A percentile compares a stretch with the other conserved stretches of the same genome.
These are phyloP conservation scores for Philhelius pedissequus DNA, from an alignment of 2,888 invertebrate genomes.

Conservation along the genomic window DNA sequence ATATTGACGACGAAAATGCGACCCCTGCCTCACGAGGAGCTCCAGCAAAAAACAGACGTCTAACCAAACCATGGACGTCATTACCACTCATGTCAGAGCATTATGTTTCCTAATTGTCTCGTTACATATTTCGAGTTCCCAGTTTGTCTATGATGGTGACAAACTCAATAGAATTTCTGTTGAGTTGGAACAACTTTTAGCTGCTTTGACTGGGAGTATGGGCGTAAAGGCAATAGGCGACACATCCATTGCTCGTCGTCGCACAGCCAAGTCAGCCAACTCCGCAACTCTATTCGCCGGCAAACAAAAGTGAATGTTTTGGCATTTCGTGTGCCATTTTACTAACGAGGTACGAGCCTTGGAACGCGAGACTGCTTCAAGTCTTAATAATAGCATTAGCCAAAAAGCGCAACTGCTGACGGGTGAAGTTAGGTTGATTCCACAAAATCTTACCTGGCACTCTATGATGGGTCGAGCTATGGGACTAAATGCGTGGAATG, in stretches of 20 bases:
- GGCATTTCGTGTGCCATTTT: constrained; percentile 58
- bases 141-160: constrained; percentile 57
- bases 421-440: neutral
- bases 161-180: constrained; percentile 57
- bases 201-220: constrained; percentile 18
- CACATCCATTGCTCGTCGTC: neutral
- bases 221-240: constrained; percentile 51
- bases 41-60: constrained; percentile 36
- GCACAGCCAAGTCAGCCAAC: neutral
- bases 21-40: neutral
- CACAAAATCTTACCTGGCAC: neutral
- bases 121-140: constrained; percentile 54
- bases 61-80: constrained; percentile 45
- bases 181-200: neutral
- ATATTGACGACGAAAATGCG: neutral
- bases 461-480: neutral
- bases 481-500: constrained; percentile 43
- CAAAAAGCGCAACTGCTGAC: neutral
- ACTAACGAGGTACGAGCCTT: constrained; percentile 52
- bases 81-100: constrained; percentile 65
- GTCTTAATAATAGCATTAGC: constrained; percentile 37
- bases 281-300: neutral
- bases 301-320: constrained; percentile 61
- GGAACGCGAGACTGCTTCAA: constrained; percentile 19
- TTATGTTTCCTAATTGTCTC: constrained; percentile 68